phyloP scores from a whole-genome alignment of 2,797 vertebrate species.

The Myotis daubentonii region DNA sequence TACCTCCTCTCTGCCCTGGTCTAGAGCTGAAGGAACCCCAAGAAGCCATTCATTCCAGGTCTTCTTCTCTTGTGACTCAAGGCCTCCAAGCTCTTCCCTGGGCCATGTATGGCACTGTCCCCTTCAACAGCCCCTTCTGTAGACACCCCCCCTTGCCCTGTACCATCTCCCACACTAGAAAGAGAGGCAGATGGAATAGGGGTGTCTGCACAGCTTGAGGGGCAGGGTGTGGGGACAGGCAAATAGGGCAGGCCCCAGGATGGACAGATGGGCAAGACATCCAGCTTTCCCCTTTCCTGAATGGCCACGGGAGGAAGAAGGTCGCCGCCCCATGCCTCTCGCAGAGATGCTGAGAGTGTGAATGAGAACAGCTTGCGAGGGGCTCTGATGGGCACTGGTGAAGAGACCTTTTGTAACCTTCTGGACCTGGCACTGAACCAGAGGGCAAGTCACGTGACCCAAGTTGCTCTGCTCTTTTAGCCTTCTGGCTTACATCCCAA shows the following conservation, averaged over 20 bases:
- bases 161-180: background rate
- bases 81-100: background rate
- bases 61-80: background rate
- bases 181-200: background rate
- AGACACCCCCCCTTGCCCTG: background rate
- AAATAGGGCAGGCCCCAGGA: background rate
- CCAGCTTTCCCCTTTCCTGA: conserved; percentile 46
- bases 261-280: conserved; percentile 67
- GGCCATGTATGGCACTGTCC: rapidly evolving
- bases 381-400: conserved; percentile 20
- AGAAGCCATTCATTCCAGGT: background rate
- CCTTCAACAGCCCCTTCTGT: background rate
- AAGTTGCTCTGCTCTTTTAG: background rate
- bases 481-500: background rate
- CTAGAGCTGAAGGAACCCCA: background rate
- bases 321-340: conserved; percentile 20
- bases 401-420: conserved; percentile 54
- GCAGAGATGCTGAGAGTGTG: conserved; percentile 65
- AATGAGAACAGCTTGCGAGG: conserved; percentile 77
- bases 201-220: conserved; percentile 13
- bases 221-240: background rate
- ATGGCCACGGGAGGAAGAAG: conserved; percentile 48
- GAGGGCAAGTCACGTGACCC: background rate
- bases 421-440: conserved; percentile 51
- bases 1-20: background rate